Base-by-base conservation (phyloP, 92 coral and sea anemone species). In the Pocillopora meandrina region DNA sequence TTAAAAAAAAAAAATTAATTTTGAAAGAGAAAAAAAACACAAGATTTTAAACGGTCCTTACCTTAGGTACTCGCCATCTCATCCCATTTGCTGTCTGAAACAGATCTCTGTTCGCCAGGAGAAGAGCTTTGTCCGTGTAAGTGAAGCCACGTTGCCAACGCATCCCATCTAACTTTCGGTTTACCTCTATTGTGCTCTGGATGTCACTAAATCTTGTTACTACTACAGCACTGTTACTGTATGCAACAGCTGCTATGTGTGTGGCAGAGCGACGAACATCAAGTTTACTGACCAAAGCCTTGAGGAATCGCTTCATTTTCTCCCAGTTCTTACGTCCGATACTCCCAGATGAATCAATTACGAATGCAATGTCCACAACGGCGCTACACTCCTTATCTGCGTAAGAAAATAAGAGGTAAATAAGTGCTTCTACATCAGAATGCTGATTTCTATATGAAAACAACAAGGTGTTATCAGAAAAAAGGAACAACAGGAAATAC, bases 321-420 rank as follows among this genome's bases (percentile, higher is more conserved):
- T 84, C 87, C 87, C 93, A 93, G 81, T 93, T 87, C 58, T 19
- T 61, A 36, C 85, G 76, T 3, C 96, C 93, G 47, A 93, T 90
- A 61, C 93, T 90, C 14, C 96, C 96, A 17, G 96, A 93, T 7
- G 93, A 89, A 60, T 93, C 96, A 16, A 93, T 83, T 15, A 93
- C 71, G 77, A 93, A 87, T 4, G 89, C 96, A 10, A 93, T 79
- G 77, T 93, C 96, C 14, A 88, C 86, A 1, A 78, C 84, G 18
- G 87, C 61, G 5, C 65, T 65, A 47, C 96, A 93, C 11, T 85
- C 81, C 59, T 78, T 82, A 11, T 21, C 91, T 88, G 65, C 21
- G 2, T 14, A 72, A 62, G 5, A 61, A 76, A 61, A 61, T 16
- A n/a, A 71, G 49, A 35, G 8, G 8, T 34, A 36, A 42, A 1